These are phyloP conservation scores for Anser cygnoides DNA, from an alignment of 2,113 vertebrate genomes.

Conservation along the genomic window DNA sequence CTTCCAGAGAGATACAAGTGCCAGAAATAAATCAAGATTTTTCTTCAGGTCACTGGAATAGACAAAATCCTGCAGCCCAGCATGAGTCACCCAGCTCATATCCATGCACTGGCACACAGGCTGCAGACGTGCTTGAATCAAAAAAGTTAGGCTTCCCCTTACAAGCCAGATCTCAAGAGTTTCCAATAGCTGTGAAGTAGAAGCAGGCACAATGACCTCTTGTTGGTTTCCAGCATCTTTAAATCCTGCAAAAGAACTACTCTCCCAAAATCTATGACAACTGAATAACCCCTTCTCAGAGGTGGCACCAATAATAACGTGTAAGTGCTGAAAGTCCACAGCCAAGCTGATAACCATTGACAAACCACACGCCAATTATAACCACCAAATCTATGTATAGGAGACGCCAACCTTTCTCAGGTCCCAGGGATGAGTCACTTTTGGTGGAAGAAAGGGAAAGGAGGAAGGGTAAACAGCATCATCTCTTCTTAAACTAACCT, in stretches of 20 bases:
- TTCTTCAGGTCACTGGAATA: not conserved
- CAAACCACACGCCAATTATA: not conserved
- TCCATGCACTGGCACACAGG: not conserved
- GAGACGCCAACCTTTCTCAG: not conserved
- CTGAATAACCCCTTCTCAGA: not conserved
- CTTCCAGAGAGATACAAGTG: not conserved
- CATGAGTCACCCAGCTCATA: not conserved
- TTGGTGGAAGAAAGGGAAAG: not conserved
- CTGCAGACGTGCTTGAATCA: not conserved
- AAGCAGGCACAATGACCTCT: not conserved
- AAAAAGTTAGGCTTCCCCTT: not conserved
- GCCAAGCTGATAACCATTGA: constrained; percentile 11
- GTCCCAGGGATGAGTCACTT: not conserved
- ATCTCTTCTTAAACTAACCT: not conserved
- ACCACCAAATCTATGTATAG: not conserved
- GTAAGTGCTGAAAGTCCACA: not conserved
- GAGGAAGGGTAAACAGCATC: not conserved
- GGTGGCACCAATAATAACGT: not conserved
- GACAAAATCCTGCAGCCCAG: not conserved
- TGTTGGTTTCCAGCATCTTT: not conserved
- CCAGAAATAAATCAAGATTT: not conserved
- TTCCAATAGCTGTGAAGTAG: not conserved
- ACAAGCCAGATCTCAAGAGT: not conserved
- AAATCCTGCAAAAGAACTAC: not conserved
- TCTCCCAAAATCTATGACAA: not conserved